phyloP scores from a whole-genome alignment of 2,113 vertebrate species.

The Nyctereutes procyonoides region DNA sequence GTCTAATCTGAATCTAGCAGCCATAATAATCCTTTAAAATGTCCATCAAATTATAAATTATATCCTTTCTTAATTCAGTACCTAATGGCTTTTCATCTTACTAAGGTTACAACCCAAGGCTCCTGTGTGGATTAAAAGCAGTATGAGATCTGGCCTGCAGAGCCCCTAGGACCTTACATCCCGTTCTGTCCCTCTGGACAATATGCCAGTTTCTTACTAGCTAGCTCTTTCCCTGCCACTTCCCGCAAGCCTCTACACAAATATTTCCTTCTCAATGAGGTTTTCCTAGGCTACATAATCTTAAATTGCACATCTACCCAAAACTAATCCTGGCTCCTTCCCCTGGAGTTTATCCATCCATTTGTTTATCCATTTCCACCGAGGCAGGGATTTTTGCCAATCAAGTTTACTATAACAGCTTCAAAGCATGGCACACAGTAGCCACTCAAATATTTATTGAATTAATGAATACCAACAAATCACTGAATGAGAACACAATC shows the following conservation, averaged over 20 bases:
- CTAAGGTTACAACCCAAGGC: not conserved
- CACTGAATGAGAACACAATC: not conserved
- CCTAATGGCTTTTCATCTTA: not conserved
- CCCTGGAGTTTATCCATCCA: not conserved
- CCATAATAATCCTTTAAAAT: not conserved
- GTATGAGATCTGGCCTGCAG: not conserved
- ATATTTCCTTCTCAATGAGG: not conserved
- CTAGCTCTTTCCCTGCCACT: not conserved
- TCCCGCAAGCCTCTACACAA: not conserved
- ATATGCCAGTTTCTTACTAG: not conserved
- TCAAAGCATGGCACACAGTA: not conserved
- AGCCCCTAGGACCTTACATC: too few species aligned
- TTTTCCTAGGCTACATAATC: not conserved
- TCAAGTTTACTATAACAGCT: not conserved
- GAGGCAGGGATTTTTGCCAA: not conserved
- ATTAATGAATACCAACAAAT: not conserved
- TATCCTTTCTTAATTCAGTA: not conserved
- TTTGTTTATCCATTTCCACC: not conserved
- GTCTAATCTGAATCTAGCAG: not conserved
- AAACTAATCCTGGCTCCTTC: not conserved
- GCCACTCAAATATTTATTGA: not conserved
- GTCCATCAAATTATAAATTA: not conserved
- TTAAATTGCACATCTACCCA: rapidly evolving
- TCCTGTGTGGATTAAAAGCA: not conserved
- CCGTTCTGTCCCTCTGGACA: rapidly evolving